Evolutionary conservation across 1,140 invertebrate species (phyloP), one percentile per base, ranked within the genome.

Genomic region (Panagrolaimus sp.): DNA sequence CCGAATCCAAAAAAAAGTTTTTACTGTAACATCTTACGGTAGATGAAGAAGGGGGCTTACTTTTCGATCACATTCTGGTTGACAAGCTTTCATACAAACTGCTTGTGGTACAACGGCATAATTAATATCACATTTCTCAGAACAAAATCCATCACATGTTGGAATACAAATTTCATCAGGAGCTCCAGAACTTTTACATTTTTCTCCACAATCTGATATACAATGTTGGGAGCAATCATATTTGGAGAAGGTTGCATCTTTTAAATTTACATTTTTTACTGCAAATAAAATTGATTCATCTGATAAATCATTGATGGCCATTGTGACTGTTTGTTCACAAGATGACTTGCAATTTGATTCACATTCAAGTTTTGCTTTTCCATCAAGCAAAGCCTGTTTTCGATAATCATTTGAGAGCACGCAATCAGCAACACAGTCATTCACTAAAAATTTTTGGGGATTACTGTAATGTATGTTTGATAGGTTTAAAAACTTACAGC

Each of bases 61-160:
- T 38, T 38, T 38, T 10, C 52, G 52, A 58, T 58, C 52, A 24
- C 52, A 58, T 26, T 21, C 52, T 28, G 52, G 52, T 21, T 58
- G 52, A 58, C 52, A 58, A 12, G 52, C 52, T 28, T 58, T 58
- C 21, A 58, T 28, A 58, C 52, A 58, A 58, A 58, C 52, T 26
- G 21, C 28, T 8, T 58, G 21, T 28, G 52, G 52, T 12, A 58
- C 52, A 26, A 28, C 21, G 21, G 21, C 21, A 21, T 58, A 21
- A 14, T 21, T 14, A 12, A 58, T 28, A n/a, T 21, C 21, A 28
- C 52, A 58, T 58, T 58, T 58, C 17, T 58, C 52, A 21, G 21
- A 26, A 26, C 52, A 58, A 28, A 58, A 58, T 21, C 21, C 52
- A 26, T 58, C 52, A 58, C 52, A 58, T 26, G 52, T 58, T 14